phyloP scores from a whole-genome alignment of 2,888 invertebrate genomes.

The Metellina segmentata region DNA sequence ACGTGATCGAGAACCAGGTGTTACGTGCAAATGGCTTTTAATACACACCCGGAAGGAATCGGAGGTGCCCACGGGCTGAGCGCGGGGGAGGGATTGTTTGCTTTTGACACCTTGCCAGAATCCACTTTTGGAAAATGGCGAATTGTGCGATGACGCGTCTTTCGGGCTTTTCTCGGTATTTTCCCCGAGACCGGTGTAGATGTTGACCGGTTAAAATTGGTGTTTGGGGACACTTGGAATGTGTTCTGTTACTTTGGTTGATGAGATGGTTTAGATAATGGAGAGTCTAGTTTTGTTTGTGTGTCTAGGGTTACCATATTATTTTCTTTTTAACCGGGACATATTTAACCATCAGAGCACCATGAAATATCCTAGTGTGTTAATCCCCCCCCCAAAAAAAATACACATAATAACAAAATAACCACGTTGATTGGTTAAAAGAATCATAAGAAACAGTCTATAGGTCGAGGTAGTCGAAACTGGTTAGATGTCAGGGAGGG shows the following conservation, averaged over 20 bases:
- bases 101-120: conserved; percentile 39
- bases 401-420: no score
- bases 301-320: no score
- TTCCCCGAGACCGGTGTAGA: background rate
- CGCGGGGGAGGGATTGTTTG: conserved; percentile 2
- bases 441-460: no score
- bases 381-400: no score
- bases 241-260: background rate
- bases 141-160: background rate
- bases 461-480: no score
- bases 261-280: background rate
- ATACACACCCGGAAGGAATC: conserved; percentile 13
- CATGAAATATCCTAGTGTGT: no score
- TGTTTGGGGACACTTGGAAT: background rate
- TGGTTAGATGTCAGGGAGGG: no score
- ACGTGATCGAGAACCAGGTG: conserved; percentile 51
- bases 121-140: background rate
- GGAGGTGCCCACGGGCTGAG: background rate
- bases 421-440: no score
- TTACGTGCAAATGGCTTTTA: conserved; percentile 46
- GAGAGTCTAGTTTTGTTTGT: background rate
- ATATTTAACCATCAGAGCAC: no score
- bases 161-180: conserved; percentile 3
- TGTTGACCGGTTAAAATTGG: background rate
- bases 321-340: no score